Base-by-base conservation (phyloP, 2,797 vertebrate species). In the Xenopus petersii region DNA sequence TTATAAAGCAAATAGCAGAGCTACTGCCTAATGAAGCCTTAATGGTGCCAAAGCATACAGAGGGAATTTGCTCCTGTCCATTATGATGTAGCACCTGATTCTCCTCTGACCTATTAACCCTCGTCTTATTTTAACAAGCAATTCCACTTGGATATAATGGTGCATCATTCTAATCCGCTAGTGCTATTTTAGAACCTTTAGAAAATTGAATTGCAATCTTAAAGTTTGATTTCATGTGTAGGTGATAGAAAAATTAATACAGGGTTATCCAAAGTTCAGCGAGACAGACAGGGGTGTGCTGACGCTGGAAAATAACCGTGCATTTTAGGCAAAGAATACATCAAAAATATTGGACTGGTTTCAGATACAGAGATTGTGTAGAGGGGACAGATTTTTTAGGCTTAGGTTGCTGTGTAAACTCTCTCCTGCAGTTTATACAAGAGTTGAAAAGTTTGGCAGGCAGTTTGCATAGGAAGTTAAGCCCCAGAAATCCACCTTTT, bases 321-420 rank as follows among this genome's bases (percentile, higher is more conserved):
- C 71, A 70, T 79, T 79, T 79, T 70, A 74, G 67, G 74, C 67
- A 74, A 74, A 74, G 67, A 79, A 74, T 79, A 79, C 71, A 74
- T 74, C 64, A 79, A 79, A 76, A 79, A 79, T 79, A 79, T 79
- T 79, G 77, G 77, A 65, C 61, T 58, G 54, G 26, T 60, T 70
- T 79, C 77, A 70, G 65, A 74, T 69, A 68, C 21, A 30, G 71
- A 74, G 71, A 79, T 69, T 74, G 77, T 70, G 71, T 74, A 79
- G 70, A 73, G 65, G 77, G 77, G 71, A 73, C 71, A 70, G 71
- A 74, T 74, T 70, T 74, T 74, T 79, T 60, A 64, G 77, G 77
- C 77, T 79, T 79, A 65, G 71, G 64, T 74, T 79, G 71, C 77
- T 79, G 62, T 74, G 63, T 70, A 79, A 79, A 79, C 77, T 79